phyloP scores from a whole-genome alignment of 2,113 vertebrate species.

The Dromiciops gliroides region DNA sequence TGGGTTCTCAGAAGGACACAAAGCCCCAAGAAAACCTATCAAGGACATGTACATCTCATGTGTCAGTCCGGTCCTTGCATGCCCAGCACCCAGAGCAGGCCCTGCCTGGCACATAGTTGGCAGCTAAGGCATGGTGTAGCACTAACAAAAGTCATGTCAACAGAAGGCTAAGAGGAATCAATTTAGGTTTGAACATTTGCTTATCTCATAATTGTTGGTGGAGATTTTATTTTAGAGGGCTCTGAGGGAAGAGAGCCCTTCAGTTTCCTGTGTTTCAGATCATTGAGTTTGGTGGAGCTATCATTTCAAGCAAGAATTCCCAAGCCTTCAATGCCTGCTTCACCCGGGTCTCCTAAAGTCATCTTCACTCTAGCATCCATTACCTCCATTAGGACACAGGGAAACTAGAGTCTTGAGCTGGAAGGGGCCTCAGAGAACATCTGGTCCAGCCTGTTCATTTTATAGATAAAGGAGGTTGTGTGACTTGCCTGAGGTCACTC shows the following conservation, averaged over 20 bases:
- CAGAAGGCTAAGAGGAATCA: not conserved
- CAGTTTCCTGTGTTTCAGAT: not conserved
- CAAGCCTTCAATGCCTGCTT: not conserved
- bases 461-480: not conserved
- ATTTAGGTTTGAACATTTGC: not conserved
- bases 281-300: not conserved
- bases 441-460: not conserved
- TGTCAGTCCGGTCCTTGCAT: not conserved
- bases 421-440: not conserved
- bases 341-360: not conserved
- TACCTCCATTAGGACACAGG: not conserved
- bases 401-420: not conserved
- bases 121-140: not conserved
- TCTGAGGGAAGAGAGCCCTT: not conserved
- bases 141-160: not conserved
- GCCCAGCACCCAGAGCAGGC: not conserved
- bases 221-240: slow-evolving; percentile 13
- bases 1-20: not conserved
- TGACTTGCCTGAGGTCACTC: not conserved
- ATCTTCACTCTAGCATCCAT: not conserved
- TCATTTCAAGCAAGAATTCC: not conserved
- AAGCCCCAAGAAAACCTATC: not conserved
- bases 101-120: accelerated
- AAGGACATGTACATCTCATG: not conserved
- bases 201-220: not conserved